Evolutionary conservation across 2,888 invertebrate species (phyloP).

Genomic region (Lithophane leautieri): DNA sequence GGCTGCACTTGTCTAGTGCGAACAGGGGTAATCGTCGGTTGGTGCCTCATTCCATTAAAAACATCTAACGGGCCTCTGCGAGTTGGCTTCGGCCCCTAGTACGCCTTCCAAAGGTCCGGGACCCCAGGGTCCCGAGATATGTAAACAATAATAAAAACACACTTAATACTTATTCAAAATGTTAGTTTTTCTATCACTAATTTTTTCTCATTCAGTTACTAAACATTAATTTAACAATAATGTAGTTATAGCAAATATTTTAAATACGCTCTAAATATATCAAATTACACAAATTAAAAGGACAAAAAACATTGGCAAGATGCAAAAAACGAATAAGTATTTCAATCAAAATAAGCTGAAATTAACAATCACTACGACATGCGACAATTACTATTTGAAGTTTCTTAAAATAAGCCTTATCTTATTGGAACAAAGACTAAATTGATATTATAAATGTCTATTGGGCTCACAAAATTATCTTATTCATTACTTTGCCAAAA

Average conservation of each 20-base stretch:
- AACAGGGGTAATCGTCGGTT: too few species aligned
- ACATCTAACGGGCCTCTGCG: too few species aligned
- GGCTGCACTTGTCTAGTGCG: too few species aligned
- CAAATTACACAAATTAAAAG: neutral
- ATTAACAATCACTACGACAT: constrained; percentile 6
- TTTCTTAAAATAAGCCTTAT: constrained; percentile 11
- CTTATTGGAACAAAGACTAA: neutral
- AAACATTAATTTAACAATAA: constrained; percentile 3
- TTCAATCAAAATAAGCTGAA: neutral
- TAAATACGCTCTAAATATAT: neutral
- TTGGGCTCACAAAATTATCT: neutral
- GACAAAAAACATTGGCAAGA: constrained; percentile 40
- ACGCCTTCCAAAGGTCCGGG: too few species aligned
- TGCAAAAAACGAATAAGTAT: neutral
- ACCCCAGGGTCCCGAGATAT: too few species aligned
- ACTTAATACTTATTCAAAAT: neutral
- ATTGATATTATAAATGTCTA: neutral
- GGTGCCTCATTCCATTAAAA: too few species aligned
- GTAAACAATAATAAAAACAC: too few species aligned
- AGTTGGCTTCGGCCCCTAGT: too few species aligned
- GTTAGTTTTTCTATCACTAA: constrained; percentile 2
- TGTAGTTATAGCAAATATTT: constrained; percentile 8
- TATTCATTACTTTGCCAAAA: constrained; percentile 3
- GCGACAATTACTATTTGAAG: neutral
- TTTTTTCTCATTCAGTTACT: neutral